phyloP scores from a whole-genome alignment of 2,888 invertebrate species.

The Oxyteleia sp. region DNA sequence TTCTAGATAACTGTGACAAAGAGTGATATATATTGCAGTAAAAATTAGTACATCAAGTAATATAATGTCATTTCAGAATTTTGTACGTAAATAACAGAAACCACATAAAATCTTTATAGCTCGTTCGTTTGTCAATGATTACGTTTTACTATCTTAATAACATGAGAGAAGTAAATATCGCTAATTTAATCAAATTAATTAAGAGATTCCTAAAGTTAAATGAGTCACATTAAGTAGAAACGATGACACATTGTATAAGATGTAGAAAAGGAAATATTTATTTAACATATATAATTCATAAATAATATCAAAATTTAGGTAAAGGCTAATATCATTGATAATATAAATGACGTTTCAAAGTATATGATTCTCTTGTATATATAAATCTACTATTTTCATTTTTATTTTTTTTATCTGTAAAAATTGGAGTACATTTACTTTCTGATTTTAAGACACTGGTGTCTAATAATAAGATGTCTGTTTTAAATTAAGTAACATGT shows the following conservation, averaged over 20 bases:
- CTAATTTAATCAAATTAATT: constrained; percentile 16
- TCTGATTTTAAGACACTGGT: too few relatives aligned
- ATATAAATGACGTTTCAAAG: background rate
- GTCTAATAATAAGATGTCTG: too few relatives aligned
- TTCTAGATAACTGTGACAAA: constrained; percentile 7
- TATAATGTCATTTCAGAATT: constrained; percentile 22
- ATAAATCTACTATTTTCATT: too few relatives aligned
- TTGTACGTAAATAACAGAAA: constrained; percentile 17
- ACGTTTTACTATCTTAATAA: constrained; percentile 13
- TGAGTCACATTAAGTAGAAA: background rate
- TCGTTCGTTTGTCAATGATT: constrained; percentile 19
- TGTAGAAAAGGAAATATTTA: background rate
- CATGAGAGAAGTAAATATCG: constrained; percentile 11
- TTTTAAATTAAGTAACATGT: too few relatives aligned
- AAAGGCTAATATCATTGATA: background rate
- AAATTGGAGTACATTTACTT: too few relatives aligned
- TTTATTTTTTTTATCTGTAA: too few relatives aligned
- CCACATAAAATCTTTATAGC: constrained; percentile 13
- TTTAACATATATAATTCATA: background rate
- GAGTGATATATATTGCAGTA: constrained; percentile 7
- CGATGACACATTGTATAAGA: background rate
- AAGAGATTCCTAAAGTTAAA: background rate
- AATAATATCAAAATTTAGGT: constrained; percentile 1
- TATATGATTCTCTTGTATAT: background rate
- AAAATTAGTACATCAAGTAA: constrained; percentile 7